These are phyloP conservation scores for Aricia artaxerxes DNA, from an alignment of 2,888 invertebrate genomes.

Conservation along the genomic window DNA sequence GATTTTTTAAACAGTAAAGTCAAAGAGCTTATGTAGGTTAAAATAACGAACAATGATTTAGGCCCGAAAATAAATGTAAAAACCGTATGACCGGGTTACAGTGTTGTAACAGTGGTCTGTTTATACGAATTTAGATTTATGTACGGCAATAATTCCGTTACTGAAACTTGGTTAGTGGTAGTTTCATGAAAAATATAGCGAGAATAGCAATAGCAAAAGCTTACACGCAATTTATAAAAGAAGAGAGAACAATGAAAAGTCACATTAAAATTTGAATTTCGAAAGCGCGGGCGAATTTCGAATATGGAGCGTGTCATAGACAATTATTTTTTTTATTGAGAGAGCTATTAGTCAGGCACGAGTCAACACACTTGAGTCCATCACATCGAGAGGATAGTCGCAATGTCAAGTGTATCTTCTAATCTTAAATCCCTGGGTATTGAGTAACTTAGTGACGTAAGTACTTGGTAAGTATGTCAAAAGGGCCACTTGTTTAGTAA, in stretches of 20 bases:
- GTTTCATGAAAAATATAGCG: background rate
- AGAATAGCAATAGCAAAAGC: background rate
- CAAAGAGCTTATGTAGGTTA: slow-evolving; percentile 5
- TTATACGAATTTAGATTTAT: slow-evolving; percentile 31
- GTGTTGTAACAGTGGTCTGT: slow-evolving; percentile 29
- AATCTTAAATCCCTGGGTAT: background rate
- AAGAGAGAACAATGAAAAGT: background rate
- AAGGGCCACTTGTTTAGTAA: background rate
- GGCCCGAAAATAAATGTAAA: slow-evolving; percentile 29
- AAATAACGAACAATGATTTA: slow-evolving; percentile 29
- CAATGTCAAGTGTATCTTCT: slow-evolving; percentile 5
- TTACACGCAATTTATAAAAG: background rate
- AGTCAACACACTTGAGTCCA: background rate
- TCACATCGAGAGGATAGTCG: slow-evolving; percentile 1
- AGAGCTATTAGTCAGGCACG: slow-evolving; percentile 1
- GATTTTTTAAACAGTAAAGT: background rate
- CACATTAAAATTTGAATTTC: background rate
- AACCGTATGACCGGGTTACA: slow-evolving; percentile 35
- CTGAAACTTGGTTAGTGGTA: background rate
- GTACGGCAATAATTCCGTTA: slow-evolving; percentile 22
- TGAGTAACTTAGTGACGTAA: slow-evolving; percentile 7
- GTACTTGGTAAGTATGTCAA: background rate
- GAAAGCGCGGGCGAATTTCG: background rate
- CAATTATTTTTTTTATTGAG: background rate
- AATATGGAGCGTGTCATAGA: background rate